Base-by-base conservation (phyloP, 2,888 invertebrate genomes). In the Lasius platythorax region DNA sequence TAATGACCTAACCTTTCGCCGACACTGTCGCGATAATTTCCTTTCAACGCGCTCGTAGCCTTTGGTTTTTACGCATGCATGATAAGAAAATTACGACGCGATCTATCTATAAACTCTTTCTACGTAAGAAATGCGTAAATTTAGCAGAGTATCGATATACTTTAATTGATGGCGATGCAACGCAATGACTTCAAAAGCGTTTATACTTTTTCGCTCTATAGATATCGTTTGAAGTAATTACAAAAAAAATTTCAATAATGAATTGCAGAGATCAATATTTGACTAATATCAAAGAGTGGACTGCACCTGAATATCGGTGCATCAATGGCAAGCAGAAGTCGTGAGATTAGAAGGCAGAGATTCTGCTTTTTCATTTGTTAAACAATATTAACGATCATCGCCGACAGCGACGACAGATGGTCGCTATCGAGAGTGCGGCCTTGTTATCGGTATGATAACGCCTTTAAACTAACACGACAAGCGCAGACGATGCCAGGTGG, bases 391-490 rank as follows among this genome's bases (percentile, higher is more conserved):
- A 75, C 28, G 74, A 84, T 82, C 74, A 67, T 63, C 46, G 63
- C 56, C 40, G 46, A 46, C 46, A 23, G 23, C 58, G 58, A 23
- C 18, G 56, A 83, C 89, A 89, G 89, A 87, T 88, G 89, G 88
- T 74, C 79, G 84, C 78, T 86, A 87, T 87, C 84, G 76, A 63
- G 63, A 68, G 61, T 68, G 70, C 56, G 70, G 72, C 63, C 82
- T 85, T 64, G 87, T 88, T 88, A 83, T 88, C 85, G 72, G 74
- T 43, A 64, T 82, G 89, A 87, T 88, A 88, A 86, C 83, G 86
- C 67, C 33, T 78, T 70, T 70, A 66, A 76, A 70, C 78, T 70
- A 78, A 68, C 82, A 61, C 61, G 76, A 85, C 73, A 28, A 63
- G 46, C 76, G 43, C 43, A 75, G 46, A 67, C 40, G 70, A 74